phyloP scores from a whole-genome alignment of 2,888 invertebrate genomes.

The Campopleginae sp. region DNA sequence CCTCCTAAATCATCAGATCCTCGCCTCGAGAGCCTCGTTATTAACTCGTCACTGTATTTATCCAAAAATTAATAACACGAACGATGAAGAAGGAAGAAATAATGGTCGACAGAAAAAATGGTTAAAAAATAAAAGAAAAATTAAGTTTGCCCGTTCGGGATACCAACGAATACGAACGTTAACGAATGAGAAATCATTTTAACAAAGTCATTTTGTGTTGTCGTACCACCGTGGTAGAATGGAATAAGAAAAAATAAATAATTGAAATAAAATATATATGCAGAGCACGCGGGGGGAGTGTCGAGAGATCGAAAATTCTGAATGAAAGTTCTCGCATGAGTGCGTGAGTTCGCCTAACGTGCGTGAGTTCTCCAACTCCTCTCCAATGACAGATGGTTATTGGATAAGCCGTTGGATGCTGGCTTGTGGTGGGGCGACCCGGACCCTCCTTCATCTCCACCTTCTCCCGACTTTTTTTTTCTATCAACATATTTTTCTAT shows the following conservation, averaged over 20 bases:
- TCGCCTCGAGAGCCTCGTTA: constrained; percentile 36
- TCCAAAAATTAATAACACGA: constrained; percentile 53
- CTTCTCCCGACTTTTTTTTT: constrained; percentile 60
- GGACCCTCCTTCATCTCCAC: constrained; percentile 74
- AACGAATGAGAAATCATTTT: constrained; percentile 51
- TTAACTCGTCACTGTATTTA: constrained; percentile 56
- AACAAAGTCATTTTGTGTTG: constrained; percentile 49
- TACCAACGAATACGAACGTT: constrained; percentile 33
- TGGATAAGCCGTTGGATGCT: constrained; percentile 72
- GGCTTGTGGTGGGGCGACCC: constrained; percentile 70
- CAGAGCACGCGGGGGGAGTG: constrained; percentile 43
- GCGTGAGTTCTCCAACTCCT: constrained; percentile 55
- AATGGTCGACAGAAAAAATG: constrained; percentile 41
- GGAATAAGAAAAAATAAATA: neutral
- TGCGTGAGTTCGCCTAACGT: constrained; percentile 29
- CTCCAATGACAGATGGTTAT: constrained; percentile 74
- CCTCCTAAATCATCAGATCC: constrained; percentile 37
- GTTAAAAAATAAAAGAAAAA: constrained; percentile 34
- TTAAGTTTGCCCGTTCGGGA: constrained; percentile 18
- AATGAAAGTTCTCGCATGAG: constrained; percentile 66
- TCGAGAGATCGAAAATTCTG: constrained; percentile 68
- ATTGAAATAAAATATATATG: constrained; percentile 16
- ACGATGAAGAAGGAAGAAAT: constrained; percentile 46
- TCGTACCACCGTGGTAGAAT: constrained; percentile 51
- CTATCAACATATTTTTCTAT: constrained; percentile 38